Evolutionary conservation across 1,140 invertebrate genomes (phyloP).

Genomic region (Melipona quadrifasciata): DNA sequence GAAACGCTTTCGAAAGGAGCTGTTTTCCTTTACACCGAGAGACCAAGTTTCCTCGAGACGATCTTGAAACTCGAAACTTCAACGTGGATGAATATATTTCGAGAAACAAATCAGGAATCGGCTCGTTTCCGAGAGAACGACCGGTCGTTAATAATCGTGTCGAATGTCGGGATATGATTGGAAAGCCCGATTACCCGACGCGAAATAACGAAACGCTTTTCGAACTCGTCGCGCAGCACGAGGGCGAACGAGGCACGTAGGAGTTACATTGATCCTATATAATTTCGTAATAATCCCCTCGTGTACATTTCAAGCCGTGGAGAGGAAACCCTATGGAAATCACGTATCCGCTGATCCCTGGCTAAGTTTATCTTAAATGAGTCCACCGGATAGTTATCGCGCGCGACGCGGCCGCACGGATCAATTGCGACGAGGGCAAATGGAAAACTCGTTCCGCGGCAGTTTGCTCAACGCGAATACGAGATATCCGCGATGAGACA

Average conservation of each 20-base stretch:
- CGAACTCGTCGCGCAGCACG: constrained; percentile 50
- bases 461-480: constrained; percentile 50
- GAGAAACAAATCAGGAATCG: too few species aligned
- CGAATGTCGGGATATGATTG: constrained; percentile 40
- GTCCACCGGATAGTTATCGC: constrained; percentile 58
- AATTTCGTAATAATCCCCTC: constrained; percentile 72
- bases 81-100: neutral
- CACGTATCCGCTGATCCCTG: constrained; percentile 66
- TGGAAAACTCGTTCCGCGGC: constrained; percentile 59
- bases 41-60: neutral
- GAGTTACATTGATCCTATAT: constrained; percentile 66
- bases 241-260: constrained; percentile 29
- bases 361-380: constrained; percentile 68
- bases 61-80: neutral
- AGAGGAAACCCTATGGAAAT: constrained; percentile 59
- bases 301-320: constrained; percentile 57
- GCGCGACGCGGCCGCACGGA: constrained; percentile 37
- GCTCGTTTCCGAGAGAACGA: neutral
- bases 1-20: neutral
- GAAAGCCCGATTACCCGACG: constrained; percentile 29
- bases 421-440: constrained; percentile 56
- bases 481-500: constrained; percentile 48
- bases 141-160: constrained; percentile 37
- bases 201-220: constrained; percentile 62
- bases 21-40: neutral